These are phyloP conservation scores for Ridgeia piscesae DNA, from an alignment of 1,140 invertebrate genomes.

Conservation along the genomic window DNA sequence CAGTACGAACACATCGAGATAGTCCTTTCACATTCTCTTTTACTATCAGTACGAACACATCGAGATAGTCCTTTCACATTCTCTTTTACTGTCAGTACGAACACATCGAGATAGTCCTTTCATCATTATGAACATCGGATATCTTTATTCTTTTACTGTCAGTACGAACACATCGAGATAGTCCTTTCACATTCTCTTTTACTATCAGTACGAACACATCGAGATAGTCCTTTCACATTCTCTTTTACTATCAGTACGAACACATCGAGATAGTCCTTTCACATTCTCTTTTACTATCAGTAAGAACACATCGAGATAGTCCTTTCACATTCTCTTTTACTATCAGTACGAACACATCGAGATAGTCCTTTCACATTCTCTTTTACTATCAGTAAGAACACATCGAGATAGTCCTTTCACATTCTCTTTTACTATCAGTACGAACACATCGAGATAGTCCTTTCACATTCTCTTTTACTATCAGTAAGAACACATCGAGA, in stretches of 20 bases:
- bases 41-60: too few species aligned
- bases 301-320: not conserved
- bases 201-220: not conserved
- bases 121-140: too few species aligned
- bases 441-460: not conserved
- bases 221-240: too few species aligned
- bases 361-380: too few species aligned
- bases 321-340: not conserved
- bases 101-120: slow-evolving; percentile 59
- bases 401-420: not conserved
- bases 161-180: slow-evolving; percentile 62
- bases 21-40: too few species aligned
- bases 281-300: not conserved
- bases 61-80: too few species aligned
- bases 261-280: not conserved
- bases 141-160: too few species aligned
- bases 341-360: slow-evolving; percentile 60
- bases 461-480: not conserved
- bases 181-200: not conserved
- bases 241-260: not conserved
- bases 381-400: not conserved
- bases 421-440: not conserved
- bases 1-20: too few species aligned
- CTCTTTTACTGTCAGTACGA: slow-evolving; percentile 41
- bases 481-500: too few species aligned